Conservation (phyloP, 2,113 vertebrate genomes). For the Apus apus region DNA sequence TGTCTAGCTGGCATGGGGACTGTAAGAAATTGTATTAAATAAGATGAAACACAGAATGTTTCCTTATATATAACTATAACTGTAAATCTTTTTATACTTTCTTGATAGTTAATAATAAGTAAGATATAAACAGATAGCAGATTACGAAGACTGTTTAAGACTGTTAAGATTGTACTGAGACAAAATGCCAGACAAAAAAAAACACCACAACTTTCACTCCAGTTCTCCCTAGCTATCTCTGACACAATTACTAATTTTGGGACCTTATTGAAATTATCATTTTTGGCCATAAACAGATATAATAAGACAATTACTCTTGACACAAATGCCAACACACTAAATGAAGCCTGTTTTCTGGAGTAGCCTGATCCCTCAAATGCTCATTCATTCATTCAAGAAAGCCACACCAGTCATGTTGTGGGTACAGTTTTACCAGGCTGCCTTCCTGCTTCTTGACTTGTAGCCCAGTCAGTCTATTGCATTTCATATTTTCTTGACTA, state of each 20-base stretch:
- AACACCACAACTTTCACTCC: fast-evolving
- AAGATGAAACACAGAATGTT: not conserved
- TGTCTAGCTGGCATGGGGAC: not conserved
- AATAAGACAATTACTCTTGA: not conserved
- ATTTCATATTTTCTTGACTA: not conserved
- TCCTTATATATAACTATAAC: not conserved
- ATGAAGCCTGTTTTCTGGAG: not conserved
- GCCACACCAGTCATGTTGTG: not conserved
- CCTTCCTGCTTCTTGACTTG: not conserved
- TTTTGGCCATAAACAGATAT: not conserved
- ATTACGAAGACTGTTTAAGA: not conserved
- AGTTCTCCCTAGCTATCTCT: not conserved
- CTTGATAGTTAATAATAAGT: not conserved
- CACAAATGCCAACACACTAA: not conserved
- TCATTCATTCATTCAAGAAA: not conserved
- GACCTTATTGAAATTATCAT: not conserved
- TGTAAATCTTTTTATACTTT: not conserved
- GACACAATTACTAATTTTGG: not conserved
- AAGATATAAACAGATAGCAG: not conserved
- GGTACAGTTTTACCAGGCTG: not conserved
- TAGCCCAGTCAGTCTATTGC: not conserved
- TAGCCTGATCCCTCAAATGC: not conserved
- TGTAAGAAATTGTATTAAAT: not conserved
- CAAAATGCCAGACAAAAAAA: not conserved
- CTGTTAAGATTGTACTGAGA: not conserved